Percentiles rank a stretch among this genome's conserved stretches.
phyloP scores from a whole-genome alignment of 2,113 vertebrate genomes.

The Procapra przewalskii region DNA sequence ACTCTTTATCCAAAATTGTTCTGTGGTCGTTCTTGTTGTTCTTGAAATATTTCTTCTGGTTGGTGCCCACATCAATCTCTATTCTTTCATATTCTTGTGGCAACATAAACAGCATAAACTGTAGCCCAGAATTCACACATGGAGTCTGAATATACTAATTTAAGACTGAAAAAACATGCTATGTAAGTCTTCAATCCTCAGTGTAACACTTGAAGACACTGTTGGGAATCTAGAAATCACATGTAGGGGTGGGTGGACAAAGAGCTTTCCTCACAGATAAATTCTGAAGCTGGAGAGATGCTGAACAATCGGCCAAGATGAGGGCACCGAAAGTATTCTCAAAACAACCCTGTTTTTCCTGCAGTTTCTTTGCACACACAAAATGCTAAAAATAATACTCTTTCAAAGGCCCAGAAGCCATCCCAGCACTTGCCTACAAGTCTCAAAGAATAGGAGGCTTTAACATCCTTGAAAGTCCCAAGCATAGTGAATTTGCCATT shows the following conservation, averaged over 20 bases:
- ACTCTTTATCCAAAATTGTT: not conserved
- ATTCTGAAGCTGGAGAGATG: not conserved
- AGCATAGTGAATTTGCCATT: not conserved
- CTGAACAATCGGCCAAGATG: not conserved
- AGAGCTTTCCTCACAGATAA: not conserved
- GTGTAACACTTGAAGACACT: not conserved
- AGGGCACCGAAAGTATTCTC: not conserved
- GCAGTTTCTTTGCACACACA: not conserved
- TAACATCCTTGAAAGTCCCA: not conserved
- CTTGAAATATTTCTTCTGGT: not conserved
- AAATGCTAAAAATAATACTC: not conserved
- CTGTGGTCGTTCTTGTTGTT: not conserved
- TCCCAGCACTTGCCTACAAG: not conserved
- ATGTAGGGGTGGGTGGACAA: not conserved
- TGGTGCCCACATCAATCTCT: not conserved
- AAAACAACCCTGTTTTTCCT: not conserved
- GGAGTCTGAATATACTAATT: not conserved
- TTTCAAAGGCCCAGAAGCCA: not conserved
- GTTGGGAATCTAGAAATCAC: not conserved
- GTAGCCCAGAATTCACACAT: not conserved
- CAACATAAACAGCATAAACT: not conserved
- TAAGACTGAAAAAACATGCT: not conserved
- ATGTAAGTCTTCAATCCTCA: not conserved
- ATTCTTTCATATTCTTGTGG: not conserved
- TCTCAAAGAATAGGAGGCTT: not conserved